Evolutionary conservation across 2,797 vertebrate genomes (phyloP).

Genomic region (Thunnus albacares): DNA sequence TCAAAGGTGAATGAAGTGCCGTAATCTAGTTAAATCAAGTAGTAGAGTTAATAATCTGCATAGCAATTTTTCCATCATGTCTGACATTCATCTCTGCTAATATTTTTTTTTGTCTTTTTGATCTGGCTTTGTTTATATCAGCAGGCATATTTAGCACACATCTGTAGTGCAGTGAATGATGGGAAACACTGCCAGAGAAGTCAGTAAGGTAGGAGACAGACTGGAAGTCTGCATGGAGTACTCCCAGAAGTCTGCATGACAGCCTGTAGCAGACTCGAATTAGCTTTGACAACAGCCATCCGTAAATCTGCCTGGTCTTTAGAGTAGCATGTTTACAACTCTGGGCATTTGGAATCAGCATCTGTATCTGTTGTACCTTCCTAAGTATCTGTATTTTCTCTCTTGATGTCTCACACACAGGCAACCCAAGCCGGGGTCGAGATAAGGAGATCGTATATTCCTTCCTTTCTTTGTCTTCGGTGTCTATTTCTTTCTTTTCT

Average conservation of each 20-base stretch:
- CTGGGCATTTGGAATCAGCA: conserved; percentile 60
- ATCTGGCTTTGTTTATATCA: conserved; percentile 72
- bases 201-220: conserved; percentile 74
- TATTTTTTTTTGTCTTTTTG: conserved; percentile 50
- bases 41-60: conserved; percentile 12
- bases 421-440: conserved; percentile 14
- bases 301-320: conserved; percentile 45
- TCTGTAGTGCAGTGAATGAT: conserved; percentile 74
- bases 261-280: conserved; percentile 49
- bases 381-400: conserved; percentile 38
- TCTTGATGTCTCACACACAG: conserved; percentile 36
- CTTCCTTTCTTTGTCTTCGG: not conserved
- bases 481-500: not conserved
- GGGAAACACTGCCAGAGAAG: conserved; percentile 64
- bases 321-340: conserved; percentile 65
- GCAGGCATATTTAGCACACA: conserved; percentile 73
- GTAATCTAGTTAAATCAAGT: not conserved
- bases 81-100: conserved; percentile 38
- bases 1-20: conserved; percentile 10
- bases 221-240: conserved; percentile 72
- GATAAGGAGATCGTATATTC: conserved; percentile 17
- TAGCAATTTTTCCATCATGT: conserved; percentile 7
- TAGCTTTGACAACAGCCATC: conserved; percentile 36
- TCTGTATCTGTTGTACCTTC: conserved; percentile 50
- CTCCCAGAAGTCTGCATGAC: conserved; percentile 68